A percentile compares a stretch with the other conserved stretches of the same genome.
phyloP scores from a whole-genome alignment of 2,797 vertebrate genomes.

The Austrolebias charrua region DNA sequence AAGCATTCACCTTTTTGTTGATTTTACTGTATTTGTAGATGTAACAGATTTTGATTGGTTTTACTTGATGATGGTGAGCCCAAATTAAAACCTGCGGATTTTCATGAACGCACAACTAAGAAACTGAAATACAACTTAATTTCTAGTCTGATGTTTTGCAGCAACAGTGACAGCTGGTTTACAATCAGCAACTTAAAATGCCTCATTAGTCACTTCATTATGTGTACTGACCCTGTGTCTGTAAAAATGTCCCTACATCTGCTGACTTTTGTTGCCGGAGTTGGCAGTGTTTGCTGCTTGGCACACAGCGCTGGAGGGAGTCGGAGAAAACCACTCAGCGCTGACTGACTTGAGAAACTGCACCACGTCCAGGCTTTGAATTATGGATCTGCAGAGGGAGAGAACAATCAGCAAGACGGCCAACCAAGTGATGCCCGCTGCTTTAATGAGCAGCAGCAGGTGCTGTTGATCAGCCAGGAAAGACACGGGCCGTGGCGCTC shows the following conservation, averaged over 20 bases:
- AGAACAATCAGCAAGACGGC: slow-evolving; percentile 61
- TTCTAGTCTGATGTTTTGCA: slow-evolving; percentile 2
- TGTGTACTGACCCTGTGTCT: slow-evolving; percentile 37
- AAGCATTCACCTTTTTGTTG: neutral
- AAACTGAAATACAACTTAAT: slow-evolving; percentile 3
- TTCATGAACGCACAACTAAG: slow-evolving; percentile 2
- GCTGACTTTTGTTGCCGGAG: slow-evolving; percentile 55
- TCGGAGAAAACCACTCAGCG: slow-evolving; percentile 35
- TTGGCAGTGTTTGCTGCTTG: slow-evolving; percentile 54
- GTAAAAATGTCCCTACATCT: slow-evolving; percentile 38
- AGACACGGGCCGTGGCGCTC: slow-evolving; percentile 23
- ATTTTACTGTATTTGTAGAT: no score
- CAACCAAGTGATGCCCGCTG: slow-evolving; percentile 56
- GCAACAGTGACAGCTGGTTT: neutral
- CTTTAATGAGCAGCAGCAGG: slow-evolving; percentile 47
- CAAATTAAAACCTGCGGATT: neutral
- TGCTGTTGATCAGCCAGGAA: slow-evolving; percentile 52
- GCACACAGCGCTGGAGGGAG: slow-evolving; percentile 40
- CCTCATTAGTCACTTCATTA: slow-evolving; percentile 36
- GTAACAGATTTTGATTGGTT: no score
- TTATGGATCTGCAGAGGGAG: slow-evolving; percentile 66
- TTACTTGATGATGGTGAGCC: neutral
- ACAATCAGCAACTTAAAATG: slow-evolving; percentile 12
- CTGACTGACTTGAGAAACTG: slow-evolving; percentile 47
- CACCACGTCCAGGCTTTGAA: slow-evolving; percentile 67